phyloP scores from a whole-genome alignment of 1,140 invertebrate species.

The Homalodisca vitripennis region DNA sequence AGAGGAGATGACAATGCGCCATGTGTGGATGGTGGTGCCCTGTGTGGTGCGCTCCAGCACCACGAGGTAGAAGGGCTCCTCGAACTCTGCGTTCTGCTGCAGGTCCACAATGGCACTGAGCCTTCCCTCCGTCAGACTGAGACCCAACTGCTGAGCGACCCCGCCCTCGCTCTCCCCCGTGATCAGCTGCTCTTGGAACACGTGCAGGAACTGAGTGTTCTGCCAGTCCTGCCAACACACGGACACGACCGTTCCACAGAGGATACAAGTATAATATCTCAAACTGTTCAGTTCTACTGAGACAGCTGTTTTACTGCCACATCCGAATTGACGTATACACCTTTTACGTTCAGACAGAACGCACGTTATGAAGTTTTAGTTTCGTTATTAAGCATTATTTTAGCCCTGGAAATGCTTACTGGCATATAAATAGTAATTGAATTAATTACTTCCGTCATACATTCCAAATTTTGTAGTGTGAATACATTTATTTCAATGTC shows the following conservation, averaged over 20 bases:
- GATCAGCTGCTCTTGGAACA: conserved; percentile 94
- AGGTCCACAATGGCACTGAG: conserved; percentile 88
- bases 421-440: no score
- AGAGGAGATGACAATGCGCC: conserved; percentile 89
- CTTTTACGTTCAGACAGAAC: no score
- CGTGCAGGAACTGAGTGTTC: conserved; percentile 93
- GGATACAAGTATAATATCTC: conserved; percentile 5
- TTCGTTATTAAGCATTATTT: no score
- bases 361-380: no score
- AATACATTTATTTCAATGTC: no score
- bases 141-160: conserved; percentile 40
- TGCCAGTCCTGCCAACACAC: conserved; percentile 74
- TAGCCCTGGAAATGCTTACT: no score
- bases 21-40: conserved; percentile 92
- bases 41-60: conserved; percentile 81
- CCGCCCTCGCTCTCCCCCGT: conserved; percentile 57
- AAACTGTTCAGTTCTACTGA: no score
- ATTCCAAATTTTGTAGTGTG: no score
- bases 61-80: conserved; percentile 95
- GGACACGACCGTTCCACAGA: conserved; percentile 26
- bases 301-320: no score
- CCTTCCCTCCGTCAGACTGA: conserved; percentile 62
- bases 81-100: conserved; percentile 79
- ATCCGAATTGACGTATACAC: no score
- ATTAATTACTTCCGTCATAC: no score